A percentile compares a stretch with the other conserved stretches of the same genome.
Evolutionary conservation across 2,113 vertebrate species (phyloP).

Genomic region (Castor canadensis): DNA sequence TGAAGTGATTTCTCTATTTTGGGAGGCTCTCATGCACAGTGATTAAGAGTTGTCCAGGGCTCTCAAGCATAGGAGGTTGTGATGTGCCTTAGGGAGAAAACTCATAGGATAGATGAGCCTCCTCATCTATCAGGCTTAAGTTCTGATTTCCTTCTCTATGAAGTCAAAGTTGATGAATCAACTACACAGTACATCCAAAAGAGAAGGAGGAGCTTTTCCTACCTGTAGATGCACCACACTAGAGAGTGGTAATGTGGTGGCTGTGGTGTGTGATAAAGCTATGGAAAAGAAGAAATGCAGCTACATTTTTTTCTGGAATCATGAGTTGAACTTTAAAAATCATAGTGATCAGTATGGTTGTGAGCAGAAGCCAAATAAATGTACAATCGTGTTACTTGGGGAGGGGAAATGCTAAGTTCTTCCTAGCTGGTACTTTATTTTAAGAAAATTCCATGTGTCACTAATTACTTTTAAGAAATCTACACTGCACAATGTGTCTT

Average conservation of each 20-base stretch:
- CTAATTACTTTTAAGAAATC: neutral
- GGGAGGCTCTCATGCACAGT: accelerated
- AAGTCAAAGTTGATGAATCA: neutral
- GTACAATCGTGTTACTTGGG: neutral
- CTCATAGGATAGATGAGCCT: neutral
- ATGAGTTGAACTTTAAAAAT: neutral
- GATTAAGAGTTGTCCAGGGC: accelerated
- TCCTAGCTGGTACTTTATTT: neutral
- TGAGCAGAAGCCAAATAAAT: neutral
- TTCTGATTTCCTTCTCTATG: neutral
- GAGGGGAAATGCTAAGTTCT: neutral
- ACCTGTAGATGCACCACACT: neutral
- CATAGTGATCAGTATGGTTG: neutral
- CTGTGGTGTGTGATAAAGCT: neutral
- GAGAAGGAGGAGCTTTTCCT: no score
- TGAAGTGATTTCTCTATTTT: neutral
- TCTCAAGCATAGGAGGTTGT: neutral
- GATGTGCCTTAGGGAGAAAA: no score
- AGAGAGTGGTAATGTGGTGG: neutral
- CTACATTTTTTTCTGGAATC: no score
- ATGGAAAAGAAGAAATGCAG: neutral
- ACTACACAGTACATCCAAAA: neutral
- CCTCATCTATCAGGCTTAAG: accelerated
- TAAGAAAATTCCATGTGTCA: neutral
- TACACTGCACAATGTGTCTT: neutral